Evolutionary conservation across 2,888 invertebrate species (phyloP), one percentile per base, ranked within the genome.

Genomic region (Amphipoea oculea): DNA sequence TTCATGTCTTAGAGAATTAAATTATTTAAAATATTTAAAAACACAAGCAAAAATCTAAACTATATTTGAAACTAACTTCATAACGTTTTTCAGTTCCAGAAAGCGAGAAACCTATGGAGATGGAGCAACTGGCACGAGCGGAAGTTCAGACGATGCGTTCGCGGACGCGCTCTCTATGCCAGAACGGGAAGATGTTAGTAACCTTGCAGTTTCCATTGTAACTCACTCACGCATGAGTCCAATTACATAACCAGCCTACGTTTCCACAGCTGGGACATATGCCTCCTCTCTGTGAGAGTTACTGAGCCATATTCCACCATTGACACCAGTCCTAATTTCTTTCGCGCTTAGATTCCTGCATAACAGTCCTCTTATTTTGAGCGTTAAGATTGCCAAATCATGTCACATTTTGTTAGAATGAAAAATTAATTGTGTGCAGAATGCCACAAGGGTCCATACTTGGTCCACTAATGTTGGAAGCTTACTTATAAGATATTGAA

Each of bases 121-220:
- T 98, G 97, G 98, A 98, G 95, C 97, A 97, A 95, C 97, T 98
- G 97, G 98, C 98, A 94, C 96, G 93, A 96, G 96, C 92, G 97
- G 97, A 97, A 96, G 97, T 93, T 95, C 96, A 95, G 96, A 97
- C 96, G 95, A 97, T 96, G 95, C 97, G 97, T 96, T 96, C 97
- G 95, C 97, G 97, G 96, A 96, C 96, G 95, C 97, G 96, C 91
- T 96, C 96, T 95, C 97, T 95, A 94, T 97, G 97, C 95, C 97
- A 97, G 96, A 97, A 97, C 96, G 97, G 97, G 96, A 97, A 97
- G 96, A 96, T 97, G 97, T 97, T 81, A 94, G 97, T 92, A 60
- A 48, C 57, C 7, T 60, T 65, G 0, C 5, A 36, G 12, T 48
- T 42, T n/a, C 20, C 5, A 40, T 11, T n/a, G n/a, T n/a, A n/a